A percentile compares a stretch with the other conserved stretches of the same genome.
phyloP scores from a whole-genome alignment of 2,797 vertebrate species.

The Sarcophilus harrisii region DNA sequence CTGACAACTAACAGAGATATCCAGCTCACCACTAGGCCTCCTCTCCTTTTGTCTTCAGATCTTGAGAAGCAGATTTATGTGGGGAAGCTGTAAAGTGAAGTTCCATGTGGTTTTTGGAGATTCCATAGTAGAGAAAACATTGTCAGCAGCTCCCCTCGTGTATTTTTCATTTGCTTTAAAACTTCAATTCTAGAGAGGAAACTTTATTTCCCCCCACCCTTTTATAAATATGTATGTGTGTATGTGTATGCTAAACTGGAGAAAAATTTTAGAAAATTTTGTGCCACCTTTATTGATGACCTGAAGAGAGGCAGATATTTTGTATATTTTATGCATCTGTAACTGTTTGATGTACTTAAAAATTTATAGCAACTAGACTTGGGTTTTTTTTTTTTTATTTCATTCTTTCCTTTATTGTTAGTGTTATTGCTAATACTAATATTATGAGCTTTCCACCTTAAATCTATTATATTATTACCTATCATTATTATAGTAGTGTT shows the following conservation, averaged over 20 bases:
- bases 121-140: constrained; percentile 27
- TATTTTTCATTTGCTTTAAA: constrained; percentile 61
- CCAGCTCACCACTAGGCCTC: constrained; percentile 91
- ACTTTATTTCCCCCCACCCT: constrained; percentile 54
- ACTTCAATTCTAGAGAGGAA: constrained; percentile 58
- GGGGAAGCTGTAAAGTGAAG: constrained; percentile 84
- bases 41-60: constrained; percentile 88
- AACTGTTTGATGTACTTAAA: constrained; percentile 44
- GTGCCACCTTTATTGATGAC: constrained; percentile 52
- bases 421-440: not conserved
- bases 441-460: not conserved
- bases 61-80: constrained; percentile 87
- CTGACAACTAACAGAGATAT: constrained; percentile 98
- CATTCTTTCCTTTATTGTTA: constrained; percentile 38
- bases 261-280: constrained; percentile 51
- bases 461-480: too few species aligned
- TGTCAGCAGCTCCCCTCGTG: constrained; percentile 37
- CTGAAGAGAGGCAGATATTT: constrained; percentile 27
- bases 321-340: constrained; percentile 28
- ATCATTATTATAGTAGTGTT: constrained; percentile 17
- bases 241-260: constrained; percentile 16
- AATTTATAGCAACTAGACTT: constrained; percentile 38
- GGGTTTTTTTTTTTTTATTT: constrained; percentile 15
- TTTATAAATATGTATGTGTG: constrained; percentile 29
- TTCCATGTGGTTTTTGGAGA: constrained; percentile 81